phyloP scores from a whole-genome alignment of 2,888 invertebrate genomes.

The Euzetes globulus region DNA sequence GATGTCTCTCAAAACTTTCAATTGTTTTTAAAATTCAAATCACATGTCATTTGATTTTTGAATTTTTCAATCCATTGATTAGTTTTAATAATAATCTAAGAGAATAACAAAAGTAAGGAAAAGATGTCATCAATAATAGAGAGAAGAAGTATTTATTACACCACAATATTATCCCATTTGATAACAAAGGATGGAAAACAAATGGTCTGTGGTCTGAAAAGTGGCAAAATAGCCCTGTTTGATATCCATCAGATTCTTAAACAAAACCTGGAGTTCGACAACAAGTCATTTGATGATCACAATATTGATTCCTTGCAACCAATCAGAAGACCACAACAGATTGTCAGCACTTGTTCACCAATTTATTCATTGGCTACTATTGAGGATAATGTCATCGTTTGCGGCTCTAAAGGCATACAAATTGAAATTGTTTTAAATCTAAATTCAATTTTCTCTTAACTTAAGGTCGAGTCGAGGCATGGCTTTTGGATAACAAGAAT shows the following conservation, averaged over 20 bases:
- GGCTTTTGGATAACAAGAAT: background rate
- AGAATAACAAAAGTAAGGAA: background rate
- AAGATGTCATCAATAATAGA: conserved; percentile 31
- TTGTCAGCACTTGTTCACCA: background rate
- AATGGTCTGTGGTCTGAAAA: conserved; percentile 72
- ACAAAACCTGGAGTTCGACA: conserved; percentile 9
- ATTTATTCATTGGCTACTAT: background rate
- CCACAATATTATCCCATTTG: conserved; percentile 69
- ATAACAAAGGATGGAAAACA: conserved; percentile 76
- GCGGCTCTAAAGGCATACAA: conserved; percentile 23
- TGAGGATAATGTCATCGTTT: background rate
- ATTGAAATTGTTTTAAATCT: background rate
- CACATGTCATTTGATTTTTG: background rate
- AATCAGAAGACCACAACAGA: background rate
- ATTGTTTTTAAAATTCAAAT: background rate
- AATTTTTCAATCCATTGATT: background rate
- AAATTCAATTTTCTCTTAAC: background rate
- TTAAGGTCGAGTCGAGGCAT: background rate
- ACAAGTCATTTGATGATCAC: background rate
- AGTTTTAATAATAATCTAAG: background rate
- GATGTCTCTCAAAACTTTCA: background rate
- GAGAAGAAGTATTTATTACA: conserved; percentile 53
- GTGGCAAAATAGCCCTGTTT: conserved; percentile 71
- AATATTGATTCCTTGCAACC: background rate
- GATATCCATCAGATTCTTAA: conserved; percentile 10